These are phyloP conservation scores for Rotaria macrura DNA, from an alignment of 2,888 invertebrate species.

Conservation along the genomic window DNA sequence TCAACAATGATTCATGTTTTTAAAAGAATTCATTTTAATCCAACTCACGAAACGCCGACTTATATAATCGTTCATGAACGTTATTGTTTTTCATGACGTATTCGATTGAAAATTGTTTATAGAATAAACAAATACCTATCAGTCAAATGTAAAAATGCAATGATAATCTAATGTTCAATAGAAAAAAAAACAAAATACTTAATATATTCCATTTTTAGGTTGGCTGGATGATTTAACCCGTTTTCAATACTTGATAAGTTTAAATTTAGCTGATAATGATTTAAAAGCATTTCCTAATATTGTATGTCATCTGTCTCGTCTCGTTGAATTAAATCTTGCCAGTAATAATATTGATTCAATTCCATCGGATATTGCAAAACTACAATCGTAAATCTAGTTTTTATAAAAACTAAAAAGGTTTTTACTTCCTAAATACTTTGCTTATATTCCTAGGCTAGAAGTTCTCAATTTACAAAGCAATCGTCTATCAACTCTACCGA, in stretches of 20 bases:
- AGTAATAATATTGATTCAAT: slow-evolving; percentile 46
- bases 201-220: slow-evolving; percentile 39
- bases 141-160: too few species aligned
- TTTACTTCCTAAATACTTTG: too few species aligned
- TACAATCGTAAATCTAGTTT: slow-evolving; percentile 40
- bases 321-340: slow-evolving; percentile 48
- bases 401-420: not conserved
- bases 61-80: too few species aligned
- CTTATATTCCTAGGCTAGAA: not conserved
- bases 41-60: too few species aligned
- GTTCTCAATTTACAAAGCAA: not conserved
- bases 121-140: too few species aligned
- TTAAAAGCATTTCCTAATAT: slow-evolving; percentile 47
- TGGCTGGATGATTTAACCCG: slow-evolving; percentile 51
- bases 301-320: slow-evolving; percentile 43
- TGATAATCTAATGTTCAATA: too few species aligned
- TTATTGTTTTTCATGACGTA: too few species aligned
- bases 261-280: slow-evolving; percentile 51
- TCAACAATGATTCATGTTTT: too few species aligned
- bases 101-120: too few species aligned
- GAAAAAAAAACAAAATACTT: too few species aligned
- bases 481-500: not conserved
- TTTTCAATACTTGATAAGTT: slow-evolving; percentile 44
- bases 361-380: slow-evolving; percentile 43
- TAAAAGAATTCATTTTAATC: too few species aligned